Conservation (phyloP, 2,888 invertebrate genomes). For the Capitulum mitella region DNA sequence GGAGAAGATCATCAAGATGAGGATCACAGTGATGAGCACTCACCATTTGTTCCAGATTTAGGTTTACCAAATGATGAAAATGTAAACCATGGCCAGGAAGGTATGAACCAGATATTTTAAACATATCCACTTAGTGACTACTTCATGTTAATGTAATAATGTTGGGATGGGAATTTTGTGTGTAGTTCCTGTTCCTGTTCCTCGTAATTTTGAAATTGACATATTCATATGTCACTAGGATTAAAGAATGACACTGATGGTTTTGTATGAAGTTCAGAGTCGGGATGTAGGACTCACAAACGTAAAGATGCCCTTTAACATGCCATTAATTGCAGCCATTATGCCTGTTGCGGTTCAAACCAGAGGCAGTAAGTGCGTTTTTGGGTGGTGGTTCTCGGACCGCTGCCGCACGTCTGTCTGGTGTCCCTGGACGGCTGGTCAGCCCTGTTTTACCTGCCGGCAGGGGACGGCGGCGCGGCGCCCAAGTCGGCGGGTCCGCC, state of each 20-base stretch:
- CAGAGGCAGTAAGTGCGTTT: too few species aligned
- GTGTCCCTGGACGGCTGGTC: too few species aligned
- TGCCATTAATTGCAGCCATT: not conserved
- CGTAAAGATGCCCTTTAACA: too few species aligned
- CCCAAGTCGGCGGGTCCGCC: not conserved
- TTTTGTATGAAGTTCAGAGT: not conserved
- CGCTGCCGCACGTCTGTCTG: too few species aligned
- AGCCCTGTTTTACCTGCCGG: too few species aligned
- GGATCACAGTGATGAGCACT: not conserved
- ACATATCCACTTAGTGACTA: not conserved
- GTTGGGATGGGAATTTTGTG: not conserved
- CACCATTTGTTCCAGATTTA: conserved; percentile 17
- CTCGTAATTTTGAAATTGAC: not conserved
- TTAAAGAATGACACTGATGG: not conserved
- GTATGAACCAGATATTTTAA: not conserved
- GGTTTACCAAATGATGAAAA: not conserved
- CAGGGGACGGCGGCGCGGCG: not conserved
- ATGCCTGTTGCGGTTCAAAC: too few species aligned
- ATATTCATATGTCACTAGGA: not conserved
- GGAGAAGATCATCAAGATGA: not conserved
- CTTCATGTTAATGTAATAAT: not conserved
- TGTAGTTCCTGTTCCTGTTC: not conserved
- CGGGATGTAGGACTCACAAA: not conserved
- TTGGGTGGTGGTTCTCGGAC: too few species aligned
- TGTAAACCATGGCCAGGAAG: conserved; percentile 1